Evolutionary conservation across 1,140 invertebrate species (phyloP).

Genomic region (Hypothenemus hampei): DNA sequence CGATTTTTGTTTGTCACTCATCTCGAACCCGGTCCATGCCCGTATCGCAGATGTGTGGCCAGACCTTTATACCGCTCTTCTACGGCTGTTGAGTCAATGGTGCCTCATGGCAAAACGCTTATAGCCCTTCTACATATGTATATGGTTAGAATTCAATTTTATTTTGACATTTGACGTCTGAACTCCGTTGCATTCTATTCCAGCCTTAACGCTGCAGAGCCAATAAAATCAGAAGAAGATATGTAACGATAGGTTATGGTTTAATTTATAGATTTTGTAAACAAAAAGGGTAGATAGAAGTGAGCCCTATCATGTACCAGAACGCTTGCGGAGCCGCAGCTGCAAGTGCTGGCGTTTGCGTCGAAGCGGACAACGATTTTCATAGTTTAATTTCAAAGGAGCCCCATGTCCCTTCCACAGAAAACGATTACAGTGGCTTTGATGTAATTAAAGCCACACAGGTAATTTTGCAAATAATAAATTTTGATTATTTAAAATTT

Average conservation of each 20-base stretch:
- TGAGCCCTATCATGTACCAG: slow-evolving; percentile 53
- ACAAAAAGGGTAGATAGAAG: neutral
- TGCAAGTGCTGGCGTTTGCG: slow-evolving; percentile 48
- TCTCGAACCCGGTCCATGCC: neutral
- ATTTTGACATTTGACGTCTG: too few species aligned
- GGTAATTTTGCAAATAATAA: too few species aligned
- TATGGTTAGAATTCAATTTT: too few species aligned
- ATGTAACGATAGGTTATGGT: too few species aligned
- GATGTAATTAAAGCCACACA: slow-evolving; percentile 94
- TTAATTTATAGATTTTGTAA: too few species aligned
- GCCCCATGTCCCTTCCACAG: slow-evolving; percentile 52
- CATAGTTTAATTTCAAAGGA: slow-evolving; percentile 53
- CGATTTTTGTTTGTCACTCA: neutral
- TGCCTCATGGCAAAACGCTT: too few species aligned
- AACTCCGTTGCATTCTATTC: too few species aligned
- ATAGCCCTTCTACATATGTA: too few species aligned
- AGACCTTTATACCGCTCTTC: too few species aligned
- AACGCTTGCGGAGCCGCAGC: slow-evolving; percentile 60
- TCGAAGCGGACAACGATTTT: slow-evolving; percentile 48
- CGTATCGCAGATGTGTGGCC: neutral
- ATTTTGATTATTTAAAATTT: neutral
- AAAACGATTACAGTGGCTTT: slow-evolving; percentile 76
- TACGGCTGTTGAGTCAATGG: too few species aligned
- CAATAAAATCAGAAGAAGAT: too few species aligned
- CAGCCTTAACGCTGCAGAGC: too few species aligned